Conservation (phyloP, 2,888 invertebrate species). For the Urechis unicinctus region DNA sequence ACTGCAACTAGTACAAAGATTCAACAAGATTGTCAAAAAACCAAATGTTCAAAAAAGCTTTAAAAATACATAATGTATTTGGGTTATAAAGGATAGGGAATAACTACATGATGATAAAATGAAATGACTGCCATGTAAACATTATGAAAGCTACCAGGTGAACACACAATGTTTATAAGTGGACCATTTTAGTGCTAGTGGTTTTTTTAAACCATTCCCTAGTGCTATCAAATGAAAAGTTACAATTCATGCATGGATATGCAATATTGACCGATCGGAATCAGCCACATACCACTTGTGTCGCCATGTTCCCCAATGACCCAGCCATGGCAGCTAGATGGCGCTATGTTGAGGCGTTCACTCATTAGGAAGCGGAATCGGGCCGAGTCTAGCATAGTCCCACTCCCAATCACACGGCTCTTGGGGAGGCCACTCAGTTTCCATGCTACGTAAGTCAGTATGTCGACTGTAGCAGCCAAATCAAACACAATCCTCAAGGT, state of each 20-base stretch:
- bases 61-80: background rate
- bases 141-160: no score
- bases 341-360: conserved; percentile 72
- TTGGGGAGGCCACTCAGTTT: conserved; percentile 83
- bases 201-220: no score
- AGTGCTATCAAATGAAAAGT: no score
- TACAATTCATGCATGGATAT: no score
- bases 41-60: no score
- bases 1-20: conserved; percentile 64
- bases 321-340: conserved; percentile 83
- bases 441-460: conserved; percentile 91
- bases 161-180: no score
- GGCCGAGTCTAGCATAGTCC: conserved; percentile 87
- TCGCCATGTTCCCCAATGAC: conserved; percentile 94
- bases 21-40: no score
- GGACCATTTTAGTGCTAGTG: no score
- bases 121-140: no score
- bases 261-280: background rate
- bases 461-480: conserved; percentile 66
- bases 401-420: conserved; percentile 82
- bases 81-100: no score
- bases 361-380: conserved; percentile 83
- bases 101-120: no score
- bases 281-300: conserved; percentile 62
- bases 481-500: background rate